A percentile compares a stretch with the other conserved stretches of the same genome.
These are phyloP conservation scores for Ecdyonurus torrentis DNA, from an alignment of 2,888 invertebrate genomes.

Conservation along the genomic window DNA sequence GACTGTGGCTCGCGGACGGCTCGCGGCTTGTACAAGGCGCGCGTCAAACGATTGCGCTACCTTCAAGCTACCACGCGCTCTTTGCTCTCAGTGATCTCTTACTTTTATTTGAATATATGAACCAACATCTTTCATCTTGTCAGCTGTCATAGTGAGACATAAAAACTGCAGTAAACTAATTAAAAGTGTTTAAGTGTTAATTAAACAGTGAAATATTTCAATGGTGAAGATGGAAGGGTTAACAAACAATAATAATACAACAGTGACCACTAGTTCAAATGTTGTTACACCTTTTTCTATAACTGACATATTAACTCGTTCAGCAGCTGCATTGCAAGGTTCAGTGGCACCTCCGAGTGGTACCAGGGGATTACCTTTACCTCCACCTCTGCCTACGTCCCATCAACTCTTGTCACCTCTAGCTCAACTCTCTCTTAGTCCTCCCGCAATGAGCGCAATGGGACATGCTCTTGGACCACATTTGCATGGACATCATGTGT, in stretches of 20 bases:
- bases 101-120: too few species aligned
- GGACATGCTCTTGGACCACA: too few species aligned
- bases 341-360: not conserved
- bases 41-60: not conserved
- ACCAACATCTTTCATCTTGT: too few species aligned
- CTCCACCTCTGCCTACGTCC: too few species aligned
- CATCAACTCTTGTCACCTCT: not conserved
- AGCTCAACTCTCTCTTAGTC: not conserved
- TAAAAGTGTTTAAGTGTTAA: too few species aligned
- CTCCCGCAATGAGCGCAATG: not conserved
- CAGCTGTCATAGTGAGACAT: too few species aligned
- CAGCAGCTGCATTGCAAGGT: conserved; percentile 5
- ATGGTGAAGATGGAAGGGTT: not conserved
- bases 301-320: conserved; percentile 8
- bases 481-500: too few species aligned
- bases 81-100: too few species aligned
- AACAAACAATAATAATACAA: too few species aligned
- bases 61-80: too few species aligned
- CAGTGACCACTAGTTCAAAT: not conserved
- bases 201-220: not conserved
- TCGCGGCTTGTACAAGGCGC: not conserved
- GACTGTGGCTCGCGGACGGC: not conserved
- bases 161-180: not conserved
- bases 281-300: conserved; percentile 9
- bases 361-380: not conserved